Conservation (phyloP, 2,113 vertebrate species). For the Anarhynchus alexandrinus region DNA sequence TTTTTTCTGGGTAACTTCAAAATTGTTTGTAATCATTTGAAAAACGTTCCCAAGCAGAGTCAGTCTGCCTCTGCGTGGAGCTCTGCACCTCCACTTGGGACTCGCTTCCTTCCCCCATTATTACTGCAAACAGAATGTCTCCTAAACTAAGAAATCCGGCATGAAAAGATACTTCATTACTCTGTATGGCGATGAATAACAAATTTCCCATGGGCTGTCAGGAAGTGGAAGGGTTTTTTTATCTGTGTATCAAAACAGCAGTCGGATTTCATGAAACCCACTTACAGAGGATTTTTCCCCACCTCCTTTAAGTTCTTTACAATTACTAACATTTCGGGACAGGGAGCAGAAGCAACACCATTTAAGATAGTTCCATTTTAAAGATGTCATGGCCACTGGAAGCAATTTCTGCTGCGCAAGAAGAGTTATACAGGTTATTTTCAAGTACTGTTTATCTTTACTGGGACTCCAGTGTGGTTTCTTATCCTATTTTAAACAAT, state of each 20-base stretch:
- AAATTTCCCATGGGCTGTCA: background rate
- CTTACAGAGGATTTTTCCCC: background rate
- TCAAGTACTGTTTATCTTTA: background rate
- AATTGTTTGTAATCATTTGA: background rate
- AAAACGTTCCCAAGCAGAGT: background rate
- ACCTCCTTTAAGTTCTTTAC: background rate
- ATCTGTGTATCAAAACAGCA: background rate
- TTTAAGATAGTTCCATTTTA: background rate
- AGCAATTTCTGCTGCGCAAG: background rate
- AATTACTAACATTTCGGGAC: background rate
- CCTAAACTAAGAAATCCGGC: background rate
- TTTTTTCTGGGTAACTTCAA: background rate
- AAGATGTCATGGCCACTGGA: background rate
- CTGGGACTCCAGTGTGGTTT: background rate
- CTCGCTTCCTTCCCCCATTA: background rate
- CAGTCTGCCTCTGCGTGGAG: background rate
- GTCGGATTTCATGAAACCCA: background rate
- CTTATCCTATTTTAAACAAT: background rate
- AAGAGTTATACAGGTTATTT: background rate
- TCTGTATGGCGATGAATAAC: background rate
- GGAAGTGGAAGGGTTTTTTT: background rate
- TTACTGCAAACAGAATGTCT: background rate
- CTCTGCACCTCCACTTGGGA: background rate
- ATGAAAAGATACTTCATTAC: conserved; percentile 33
- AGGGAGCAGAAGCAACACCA: background rate